phyloP scores from a whole-genome alignment of 2,888 invertebrate genomes.

The Liodrosophila aerea region DNA sequence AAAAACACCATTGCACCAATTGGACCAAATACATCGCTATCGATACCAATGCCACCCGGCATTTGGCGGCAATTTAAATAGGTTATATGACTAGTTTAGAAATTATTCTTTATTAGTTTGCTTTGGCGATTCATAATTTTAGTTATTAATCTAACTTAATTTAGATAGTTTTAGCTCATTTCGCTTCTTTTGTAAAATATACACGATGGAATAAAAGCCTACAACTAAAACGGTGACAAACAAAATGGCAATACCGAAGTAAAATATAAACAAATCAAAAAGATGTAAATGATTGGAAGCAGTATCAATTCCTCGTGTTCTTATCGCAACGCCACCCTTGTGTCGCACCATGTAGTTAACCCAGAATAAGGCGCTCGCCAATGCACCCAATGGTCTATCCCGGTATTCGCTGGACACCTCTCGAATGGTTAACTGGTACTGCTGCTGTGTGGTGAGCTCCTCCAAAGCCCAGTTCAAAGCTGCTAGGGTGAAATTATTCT shows the following conservation, averaged over 20 bases:
- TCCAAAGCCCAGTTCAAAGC: slow-evolving; percentile 80
- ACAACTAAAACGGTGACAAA: slow-evolving; percentile 41
- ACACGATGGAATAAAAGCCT: slow-evolving; percentile 36
- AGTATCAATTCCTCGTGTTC: slow-evolving; percentile 74
- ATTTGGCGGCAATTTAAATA: slow-evolving; percentile 31
- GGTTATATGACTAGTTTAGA: neutral
- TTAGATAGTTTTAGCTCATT: slow-evolving; percentile 65
- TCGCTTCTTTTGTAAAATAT: slow-evolving; percentile 55
- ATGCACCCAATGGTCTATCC: slow-evolving; percentile 80
- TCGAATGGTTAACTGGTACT: slow-evolving; percentile 78
- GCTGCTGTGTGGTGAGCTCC: slow-evolving; percentile 76
- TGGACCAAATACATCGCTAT: too few relatives aligned
- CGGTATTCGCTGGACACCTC: slow-evolving; percentile 79
- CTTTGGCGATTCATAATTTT: slow-evolving; percentile 11
- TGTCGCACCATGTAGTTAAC: slow-evolving; percentile 81
- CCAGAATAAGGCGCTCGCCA: slow-evolving; percentile 82
- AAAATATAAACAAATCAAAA: slow-evolving; percentile 82
- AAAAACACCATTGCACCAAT: too few relatives aligned
- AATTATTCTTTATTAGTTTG: slow-evolving; percentile 26
- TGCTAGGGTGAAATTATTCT: slow-evolving; percentile 74
- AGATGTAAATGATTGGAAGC: slow-evolving; percentile 79
- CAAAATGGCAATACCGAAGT: slow-evolving; percentile 60
- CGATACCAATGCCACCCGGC: slow-evolving; percentile 23
- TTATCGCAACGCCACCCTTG: slow-evolving; percentile 79
- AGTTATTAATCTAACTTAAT: slow-evolving; percentile 46